Conservation (phyloP, 2,888 invertebrate species). For the Gibbula magus region DNA sequence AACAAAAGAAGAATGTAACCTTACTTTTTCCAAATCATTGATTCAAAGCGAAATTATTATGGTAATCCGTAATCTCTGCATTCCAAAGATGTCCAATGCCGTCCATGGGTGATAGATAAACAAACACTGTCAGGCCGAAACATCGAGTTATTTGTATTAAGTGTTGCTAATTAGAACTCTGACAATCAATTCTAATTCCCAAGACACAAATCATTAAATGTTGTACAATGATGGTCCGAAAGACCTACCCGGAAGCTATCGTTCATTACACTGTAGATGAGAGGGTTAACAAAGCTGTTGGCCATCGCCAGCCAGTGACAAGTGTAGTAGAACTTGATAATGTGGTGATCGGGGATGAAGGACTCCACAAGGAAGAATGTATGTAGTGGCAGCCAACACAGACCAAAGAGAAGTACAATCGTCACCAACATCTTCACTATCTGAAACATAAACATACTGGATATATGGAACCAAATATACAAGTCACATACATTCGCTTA, state of each 20-base stretch:
- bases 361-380: conserved; percentile 61
- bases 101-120: too few species aligned
- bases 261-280: conserved; percentile 70
- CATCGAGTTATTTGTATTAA: too few species aligned
- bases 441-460: conserved; percentile 22
- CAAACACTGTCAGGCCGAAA: too few species aligned
- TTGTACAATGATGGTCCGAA: too few species aligned
- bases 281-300: conserved; percentile 70
- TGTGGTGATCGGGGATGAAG: conserved; percentile 45
- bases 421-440: conserved; percentile 71
- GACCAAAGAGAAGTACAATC: conserved; percentile 66
- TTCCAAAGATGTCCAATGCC: too few species aligned
- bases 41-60: too few species aligned
- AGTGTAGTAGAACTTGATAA: conserved; percentile 35
- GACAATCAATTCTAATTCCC: too few species aligned
- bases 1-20: background rate
- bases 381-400: conserved; percentile 66
- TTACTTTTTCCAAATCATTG: background rate
- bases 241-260: conserved; percentile 66
- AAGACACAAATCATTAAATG: too few species aligned
- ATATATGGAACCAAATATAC: too few species aligned
- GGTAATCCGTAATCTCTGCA: too few species aligned
- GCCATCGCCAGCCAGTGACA: conserved; percentile 71
- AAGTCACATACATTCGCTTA: too few species aligned
- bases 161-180: too few species aligned